Base-by-base conservation (phyloP, 2,113 vertebrate genomes). In the Aspidoscelis tigris region DNA sequence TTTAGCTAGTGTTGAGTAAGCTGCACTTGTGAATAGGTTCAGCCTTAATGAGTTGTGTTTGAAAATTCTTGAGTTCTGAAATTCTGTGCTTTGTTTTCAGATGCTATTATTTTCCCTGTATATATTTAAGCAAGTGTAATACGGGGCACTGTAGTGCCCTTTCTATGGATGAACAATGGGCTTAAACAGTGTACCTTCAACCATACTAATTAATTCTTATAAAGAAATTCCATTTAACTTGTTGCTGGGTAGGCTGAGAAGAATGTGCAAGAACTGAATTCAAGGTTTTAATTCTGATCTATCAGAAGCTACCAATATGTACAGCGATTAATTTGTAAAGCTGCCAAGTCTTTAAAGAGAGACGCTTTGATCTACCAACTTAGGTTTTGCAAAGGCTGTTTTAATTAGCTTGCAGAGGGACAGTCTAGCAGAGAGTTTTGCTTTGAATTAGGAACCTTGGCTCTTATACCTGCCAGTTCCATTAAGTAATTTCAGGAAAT, bases 381-480 rank as follows among this genome's bases (percentile, higher is more conserved):
- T 26, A 69, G 21, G 22, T 83, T 83, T 55, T 20, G 65, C 44
- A 76, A 69, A 76, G 64, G 21, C 47, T 55, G 12, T 76, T 68
- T 69, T 53, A 66, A 53, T 83, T 66, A 82, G 72, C 72, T 65
- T 21, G 55, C 47, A 39, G n/a, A 68, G 33, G 26, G 47, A 39
- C 81, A 68, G 43, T 74, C 72, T 76, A 47, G 65, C 61, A 83
- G 76, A 53, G 44, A 39, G n/a, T 76, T 76, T 66, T 39, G 43
- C 81, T 70, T 83, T 83, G 58, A 39, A n/a, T 21, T 53, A 68
- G 44, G 66, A 66, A 65, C 44, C 26, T 80, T 43, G 68, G 24
- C 61, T 83, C 26, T 53, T 5, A 12, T 66, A 22, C 50, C 50
- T 76, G 53, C n/a, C 7, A 76, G 7, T 39, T 33, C 18, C 44